Percentiles rank a stretch among this genome's conserved stretches.
These are phyloP conservation scores for Microctonus hyperodae DNA, from an alignment of 2,888 invertebrate species.

Conservation along the genomic window DNA sequence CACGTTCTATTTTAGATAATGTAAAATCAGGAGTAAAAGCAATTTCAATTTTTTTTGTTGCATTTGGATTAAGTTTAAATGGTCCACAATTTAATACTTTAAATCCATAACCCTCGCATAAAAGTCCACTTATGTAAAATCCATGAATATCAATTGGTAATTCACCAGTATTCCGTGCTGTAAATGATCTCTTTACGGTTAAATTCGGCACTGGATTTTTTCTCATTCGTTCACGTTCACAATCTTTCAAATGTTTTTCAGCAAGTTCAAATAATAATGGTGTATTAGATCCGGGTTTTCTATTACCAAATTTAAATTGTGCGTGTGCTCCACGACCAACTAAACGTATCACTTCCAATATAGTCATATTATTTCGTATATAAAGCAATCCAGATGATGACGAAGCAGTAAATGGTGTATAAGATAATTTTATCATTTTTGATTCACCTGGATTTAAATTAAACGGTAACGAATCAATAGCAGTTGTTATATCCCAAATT, in stretches of 20 bases:
- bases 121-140: conserved; percentile 70
- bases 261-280: conserved; percentile 84
- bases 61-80: conserved; percentile 76
- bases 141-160: conserved; percentile 79
- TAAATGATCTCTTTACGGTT: conserved; percentile 81
- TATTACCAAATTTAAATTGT: conserved; percentile 86
- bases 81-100: conserved; percentile 77
- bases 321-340: conserved; percentile 86
- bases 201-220: conserved; percentile 69
- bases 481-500: conserved; percentile 49
- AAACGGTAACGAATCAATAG: conserved; percentile 52
- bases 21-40: conserved; percentile 91
- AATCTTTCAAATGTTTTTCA: conserved; percentile 71
- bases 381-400: conserved; percentile 58
- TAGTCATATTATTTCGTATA: conserved; percentile 84
- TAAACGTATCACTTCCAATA: conserved; percentile 84
- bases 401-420: conserved; percentile 51
- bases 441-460: conserved; percentile 55
- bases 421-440: conserved; percentile 51
- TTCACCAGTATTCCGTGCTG: conserved; percentile 89
- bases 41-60: conserved; percentile 80
- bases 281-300: conserved; percentile 78
- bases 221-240: conserved; percentile 65
- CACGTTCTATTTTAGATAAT: conserved; percentile 74
- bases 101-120: conserved; percentile 83